Percentiles rank a stretch among this genome's conserved stretches.
These are phyloP conservation scores for Xiphydria camelus DNA, from an alignment of 2,888 invertebrate genomes.

Conservation along the genomic window DNA sequence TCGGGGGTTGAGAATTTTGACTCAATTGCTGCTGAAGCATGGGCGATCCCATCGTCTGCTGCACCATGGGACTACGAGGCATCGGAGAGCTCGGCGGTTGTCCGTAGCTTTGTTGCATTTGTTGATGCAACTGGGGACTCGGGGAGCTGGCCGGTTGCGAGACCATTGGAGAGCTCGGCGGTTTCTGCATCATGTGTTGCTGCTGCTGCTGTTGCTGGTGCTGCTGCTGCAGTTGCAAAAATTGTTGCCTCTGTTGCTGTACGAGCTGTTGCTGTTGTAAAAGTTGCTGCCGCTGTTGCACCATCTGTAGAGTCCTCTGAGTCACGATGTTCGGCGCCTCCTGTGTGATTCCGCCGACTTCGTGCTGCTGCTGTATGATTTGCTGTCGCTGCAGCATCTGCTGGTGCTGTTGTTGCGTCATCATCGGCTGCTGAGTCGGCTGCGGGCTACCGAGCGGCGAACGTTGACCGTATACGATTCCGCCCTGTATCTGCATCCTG, in stretches of 20 bases:
- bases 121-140: constrained; percentile 57
- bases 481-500: constrained; percentile 49
- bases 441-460: constrained; percentile 54
- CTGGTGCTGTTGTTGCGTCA: constrained; percentile 50
- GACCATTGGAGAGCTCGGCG: constrained; percentile 56
- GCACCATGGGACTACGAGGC: constrained; percentile 55
- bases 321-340: constrained; percentile 27
- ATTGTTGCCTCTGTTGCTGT: constrained; percentile 47
- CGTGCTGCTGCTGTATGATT: constrained; percentile 38
- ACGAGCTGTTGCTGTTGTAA: constrained; percentile 36
- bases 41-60: constrained; percentile 56
- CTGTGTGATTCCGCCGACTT: constrained; percentile 24
- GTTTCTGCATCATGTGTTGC: constrained; percentile 55
- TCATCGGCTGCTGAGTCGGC: constrained; percentile 46
- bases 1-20: constrained; percentile 54
- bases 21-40: constrained; percentile 55
- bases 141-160: constrained; percentile 53
- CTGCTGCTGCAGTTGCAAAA: constrained; percentile 57
- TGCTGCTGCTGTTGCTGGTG: constrained; percentile 54
- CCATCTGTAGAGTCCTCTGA: constrained; percentile 31
- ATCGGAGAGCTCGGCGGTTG: constrained; percentile 62
- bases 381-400: constrained; percentile 47
- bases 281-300: constrained; percentile 43
- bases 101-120: constrained; percentile 47
- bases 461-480: constrained; percentile 50